phyloP scores from a whole-genome alignment of 2,113 vertebrate genomes.

The Scalopus aquaticus region DNA sequence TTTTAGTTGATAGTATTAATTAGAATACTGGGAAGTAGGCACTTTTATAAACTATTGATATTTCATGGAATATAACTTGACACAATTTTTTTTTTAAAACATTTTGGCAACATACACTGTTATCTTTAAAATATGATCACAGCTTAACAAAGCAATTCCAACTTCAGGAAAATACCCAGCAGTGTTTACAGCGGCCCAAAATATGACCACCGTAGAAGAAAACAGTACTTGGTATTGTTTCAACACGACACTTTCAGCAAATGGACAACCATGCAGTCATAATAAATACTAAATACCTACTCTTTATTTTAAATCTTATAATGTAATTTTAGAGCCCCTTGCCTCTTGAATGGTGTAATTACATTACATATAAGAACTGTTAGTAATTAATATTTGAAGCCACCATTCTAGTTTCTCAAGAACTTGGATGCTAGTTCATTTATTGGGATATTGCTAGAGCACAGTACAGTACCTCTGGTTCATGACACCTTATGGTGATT shows the following conservation, averaged over 20 bases:
- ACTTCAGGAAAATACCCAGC: background rate
- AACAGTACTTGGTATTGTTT: background rate
- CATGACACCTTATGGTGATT: background rate
- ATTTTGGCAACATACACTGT: background rate
- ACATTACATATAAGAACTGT: background rate
- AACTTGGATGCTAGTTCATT: background rate
- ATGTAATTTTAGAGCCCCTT: background rate
- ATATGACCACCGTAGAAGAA: background rate
- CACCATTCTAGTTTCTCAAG: background rate
- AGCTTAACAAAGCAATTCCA: background rate
- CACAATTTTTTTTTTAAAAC: background rate
- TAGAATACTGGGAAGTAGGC: background rate
- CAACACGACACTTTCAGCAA: background rate
- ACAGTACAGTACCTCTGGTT: background rate
- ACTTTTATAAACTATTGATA: background rate
- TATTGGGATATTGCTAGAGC: background rate
- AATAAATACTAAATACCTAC: background rate
- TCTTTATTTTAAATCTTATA: background rate
- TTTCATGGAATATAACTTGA: background rate
- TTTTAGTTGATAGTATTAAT: background rate
- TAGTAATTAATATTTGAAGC: background rate
- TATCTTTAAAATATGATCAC: background rate
- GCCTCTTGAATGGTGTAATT: background rate
- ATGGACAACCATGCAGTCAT: no score
- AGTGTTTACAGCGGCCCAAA: background rate